These are phyloP conservation scores for Molossus alvarezi DNA, from an alignment of 2,797 vertebrate species.

Conservation along the genomic window DNA sequence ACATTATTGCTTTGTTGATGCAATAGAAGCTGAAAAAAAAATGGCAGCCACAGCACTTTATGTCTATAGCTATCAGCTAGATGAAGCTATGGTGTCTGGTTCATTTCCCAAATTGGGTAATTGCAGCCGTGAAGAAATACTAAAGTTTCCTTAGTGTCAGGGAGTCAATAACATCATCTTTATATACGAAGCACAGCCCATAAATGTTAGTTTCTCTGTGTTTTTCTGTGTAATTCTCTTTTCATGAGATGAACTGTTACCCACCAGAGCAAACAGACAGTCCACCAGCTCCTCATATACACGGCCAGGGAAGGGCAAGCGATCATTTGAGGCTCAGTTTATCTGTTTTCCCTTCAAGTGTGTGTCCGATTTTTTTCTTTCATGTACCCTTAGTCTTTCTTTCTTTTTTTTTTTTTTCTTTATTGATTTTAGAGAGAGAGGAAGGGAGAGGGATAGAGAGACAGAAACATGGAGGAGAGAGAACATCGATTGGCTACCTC, in stretches of 20 bases:
- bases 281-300: neutral
- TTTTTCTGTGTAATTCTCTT: slow-evolving; percentile 55
- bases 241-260: slow-evolving; percentile 47
- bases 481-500: no score
- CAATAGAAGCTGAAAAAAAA: neutral
- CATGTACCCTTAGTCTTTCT: neutral
- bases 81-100: slow-evolving; percentile 33
- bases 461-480: no score
- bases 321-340: neutral
- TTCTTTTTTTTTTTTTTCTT: neutral
- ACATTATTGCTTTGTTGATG: slow-evolving; percentile 1
- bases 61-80: slow-evolving; percentile 44
- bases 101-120: slow-evolving; percentile 76
- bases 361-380: slow-evolving; percentile 10
- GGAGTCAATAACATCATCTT: slow-evolving; percentile 66
- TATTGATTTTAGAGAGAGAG: no score
- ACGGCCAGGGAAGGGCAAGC: neutral
- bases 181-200: slow-evolving; percentile 53
- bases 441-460: no score
- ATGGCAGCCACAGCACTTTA: slow-evolving; percentile 48
- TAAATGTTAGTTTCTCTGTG: slow-evolving; percentile 48
- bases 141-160: slow-evolving; percentile 49
- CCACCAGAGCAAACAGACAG: neutral
- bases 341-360: neutral
- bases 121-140: slow-evolving; percentile 69